Percentiles rank a stretch among this genome's conserved stretches.
Evolutionary conservation across 1,140 invertebrate species (phyloP).

Genomic region (Chymomyza costata): DNA sequence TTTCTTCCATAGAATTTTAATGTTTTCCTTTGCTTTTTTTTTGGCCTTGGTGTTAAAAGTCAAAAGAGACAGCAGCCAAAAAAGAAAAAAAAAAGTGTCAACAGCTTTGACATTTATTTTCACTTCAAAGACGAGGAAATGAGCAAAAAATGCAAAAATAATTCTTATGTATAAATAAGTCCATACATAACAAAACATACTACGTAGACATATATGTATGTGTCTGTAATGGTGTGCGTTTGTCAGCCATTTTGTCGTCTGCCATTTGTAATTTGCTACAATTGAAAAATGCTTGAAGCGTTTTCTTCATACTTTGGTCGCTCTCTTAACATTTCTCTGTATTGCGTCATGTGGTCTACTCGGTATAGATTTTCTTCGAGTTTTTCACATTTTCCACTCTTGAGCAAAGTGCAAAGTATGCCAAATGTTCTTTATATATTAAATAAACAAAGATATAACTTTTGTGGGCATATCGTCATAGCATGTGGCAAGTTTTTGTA

Average conservation of each 20-base stretch:
- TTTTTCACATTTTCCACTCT: constrained; percentile 3
- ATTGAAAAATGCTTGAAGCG: constrained; percentile 17
- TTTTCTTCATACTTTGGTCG: no score
- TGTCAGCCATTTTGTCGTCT: constrained; percentile 11
- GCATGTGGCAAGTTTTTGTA: no score
- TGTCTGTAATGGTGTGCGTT: background rate
- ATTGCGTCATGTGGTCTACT: no score
- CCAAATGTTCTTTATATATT: constrained; percentile 33
- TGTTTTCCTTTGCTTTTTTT: no score
- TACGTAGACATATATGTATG: no score
- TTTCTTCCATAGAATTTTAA: no score
- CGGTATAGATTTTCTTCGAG: constrained; percentile 7
- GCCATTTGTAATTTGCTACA: constrained; percentile 30
- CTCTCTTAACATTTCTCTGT: no score
- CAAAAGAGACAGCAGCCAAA: no score
- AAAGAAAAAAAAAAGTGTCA: constrained; percentile 9
- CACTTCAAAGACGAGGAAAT: constrained; percentile 14
- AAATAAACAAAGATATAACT: constrained; percentile 14
- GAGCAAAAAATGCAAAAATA: background rate
- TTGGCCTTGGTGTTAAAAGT: no score
- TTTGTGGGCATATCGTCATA: no score
- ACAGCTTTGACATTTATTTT: constrained; percentile 33
- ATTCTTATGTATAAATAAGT: no score
- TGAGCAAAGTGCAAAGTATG: constrained; percentile 21
- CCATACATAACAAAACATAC: constrained; percentile 1